Percentiles rank a stretch among this genome's conserved stretches.
These are phyloP conservation scores for Tachina fera DNA, from an alignment of 2,888 invertebrate species.

Conservation along the genomic window DNA sequence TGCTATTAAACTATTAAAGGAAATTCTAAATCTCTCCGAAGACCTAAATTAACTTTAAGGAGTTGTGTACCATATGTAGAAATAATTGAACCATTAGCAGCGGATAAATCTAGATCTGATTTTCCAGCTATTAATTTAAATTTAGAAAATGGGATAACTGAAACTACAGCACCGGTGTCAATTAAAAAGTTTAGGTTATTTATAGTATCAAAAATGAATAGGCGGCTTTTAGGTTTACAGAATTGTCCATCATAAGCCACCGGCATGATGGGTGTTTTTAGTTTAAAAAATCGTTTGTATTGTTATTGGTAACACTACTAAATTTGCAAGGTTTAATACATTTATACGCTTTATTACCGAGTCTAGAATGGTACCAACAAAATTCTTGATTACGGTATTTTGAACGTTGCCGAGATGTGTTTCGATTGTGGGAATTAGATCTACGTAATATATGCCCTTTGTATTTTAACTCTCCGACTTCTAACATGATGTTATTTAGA, in stretches of 20 bases:
- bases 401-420: background rate
- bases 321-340: background rate
- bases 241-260: too few relatives aligned
- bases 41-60: background rate
- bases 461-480: background rate
- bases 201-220: too few relatives aligned
- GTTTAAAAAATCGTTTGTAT: background rate
- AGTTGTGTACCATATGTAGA: background rate
- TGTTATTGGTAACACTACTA: background rate
- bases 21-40: slow-evolving; percentile 12
- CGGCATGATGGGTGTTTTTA: background rate
- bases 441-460: background rate
- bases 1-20: slow-evolving; percentile 11
- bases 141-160: background rate
- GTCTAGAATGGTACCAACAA: background rate
- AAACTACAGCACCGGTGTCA: background rate
- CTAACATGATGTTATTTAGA: background rate
- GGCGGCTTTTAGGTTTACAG: too few relatives aligned
- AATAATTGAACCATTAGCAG: background rate
- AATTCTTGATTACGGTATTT: too few relatives aligned
- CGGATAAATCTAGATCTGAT: too few relatives aligned
- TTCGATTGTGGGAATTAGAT: background rate
- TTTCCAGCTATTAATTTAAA: background rate
- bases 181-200: background rate
- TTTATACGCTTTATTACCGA: background rate